These are phyloP conservation scores for Dermatophagoides farinae DNA, from an alignment of 1,140 invertebrate species.

Conservation along the genomic window DNA sequence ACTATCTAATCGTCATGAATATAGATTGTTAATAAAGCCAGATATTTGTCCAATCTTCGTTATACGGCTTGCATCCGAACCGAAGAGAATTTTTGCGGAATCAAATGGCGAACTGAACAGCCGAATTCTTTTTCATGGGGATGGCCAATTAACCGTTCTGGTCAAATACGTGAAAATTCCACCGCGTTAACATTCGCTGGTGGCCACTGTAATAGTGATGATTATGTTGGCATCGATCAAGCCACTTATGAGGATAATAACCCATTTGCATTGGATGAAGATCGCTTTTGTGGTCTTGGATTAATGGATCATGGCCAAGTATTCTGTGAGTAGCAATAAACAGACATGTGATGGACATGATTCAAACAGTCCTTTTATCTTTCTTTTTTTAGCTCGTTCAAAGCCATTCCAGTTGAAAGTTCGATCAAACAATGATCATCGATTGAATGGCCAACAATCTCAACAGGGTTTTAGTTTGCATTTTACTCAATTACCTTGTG, in stretches of 20 bases:
- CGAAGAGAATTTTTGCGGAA: constrained; percentile 66
- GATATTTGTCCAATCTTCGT: constrained; percentile 70
- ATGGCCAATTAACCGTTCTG: constrained; percentile 13
- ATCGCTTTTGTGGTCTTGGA: constrained; percentile 20
- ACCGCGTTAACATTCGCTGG: constrained; percentile 18
- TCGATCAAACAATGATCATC: constrained; percentile 19
- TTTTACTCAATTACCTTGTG: constrained; percentile 22
- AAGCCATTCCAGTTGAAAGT: constrained; percentile 22
- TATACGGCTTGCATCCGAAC: constrained; percentile 63
- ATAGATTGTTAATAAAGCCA: constrained; percentile 27
- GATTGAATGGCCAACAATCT: constrained; percentile 17
- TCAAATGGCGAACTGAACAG: constrained; percentile 27
- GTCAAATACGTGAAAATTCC: background rate
- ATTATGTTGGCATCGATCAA: constrained; percentile 22
- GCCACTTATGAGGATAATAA: constrained; percentile 20
- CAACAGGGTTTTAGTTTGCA: constrained; percentile 21
- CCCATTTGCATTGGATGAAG: constrained; percentile 17
- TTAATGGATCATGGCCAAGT: constrained; percentile 18
- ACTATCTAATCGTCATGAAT: too few relatives aligned
- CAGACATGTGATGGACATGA: background rate
- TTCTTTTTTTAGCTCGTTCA: constrained; percentile 18
- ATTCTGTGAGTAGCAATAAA: constrained; percentile 18
- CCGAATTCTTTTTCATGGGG: constrained; percentile 19
- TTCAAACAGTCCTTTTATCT: background rate
- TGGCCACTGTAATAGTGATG: constrained; percentile 20